Evolutionary conservation across 2,113 vertebrate species (phyloP), one percentile per base, ranked within the genome.

Genomic region (Alligator sinensis): DNA sequence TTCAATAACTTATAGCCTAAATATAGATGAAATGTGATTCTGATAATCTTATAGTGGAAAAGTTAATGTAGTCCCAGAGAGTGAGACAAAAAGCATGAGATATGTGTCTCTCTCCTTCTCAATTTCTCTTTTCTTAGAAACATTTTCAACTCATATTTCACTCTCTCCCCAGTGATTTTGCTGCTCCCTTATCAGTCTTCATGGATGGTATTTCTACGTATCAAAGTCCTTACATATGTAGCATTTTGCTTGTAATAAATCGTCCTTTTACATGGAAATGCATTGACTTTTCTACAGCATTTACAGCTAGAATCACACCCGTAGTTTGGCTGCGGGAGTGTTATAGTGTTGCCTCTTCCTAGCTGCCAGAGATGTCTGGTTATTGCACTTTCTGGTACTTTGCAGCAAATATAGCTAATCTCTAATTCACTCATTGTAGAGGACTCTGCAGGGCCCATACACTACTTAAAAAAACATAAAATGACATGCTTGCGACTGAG

Each of bases 331-430:
- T 62, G 64, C 62, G 54, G n/a, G 38, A 87, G 30, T 7, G 76
- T 28, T 68, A 2, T 77, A 24, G 21, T 38, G 38, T 25, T 91
- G 17, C 28, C 88, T 61, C 84, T 81, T 38, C 77, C 72, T 74
- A 79, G 60, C 74, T 90, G 80, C 38, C 55, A 70, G 1, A 6
- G 17, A 30, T 28, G 38, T 59, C 91, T 93, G 91, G 70, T 68
- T 93, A 9, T 10, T 47, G 89, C 9, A 18, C 80, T 81, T 89
- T 79, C 38, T 81, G 79, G 58, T 89, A 54, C 84, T 93, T 83
- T 70, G 82, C 84, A 94, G 63, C 90, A 96, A 95, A 94, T 34
- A 91, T 90, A 95, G 72, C 77, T 92, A 87, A 95, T 96, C 90
- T 94, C 91, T n/a, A 92, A 58, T 84, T 90, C 58, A 70, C 55